Evolutionary conservation across 2,888 invertebrate genomes (phyloP), one percentile per base, ranked within the genome.

Genomic region (Tenthredo distinguenda): DNA sequence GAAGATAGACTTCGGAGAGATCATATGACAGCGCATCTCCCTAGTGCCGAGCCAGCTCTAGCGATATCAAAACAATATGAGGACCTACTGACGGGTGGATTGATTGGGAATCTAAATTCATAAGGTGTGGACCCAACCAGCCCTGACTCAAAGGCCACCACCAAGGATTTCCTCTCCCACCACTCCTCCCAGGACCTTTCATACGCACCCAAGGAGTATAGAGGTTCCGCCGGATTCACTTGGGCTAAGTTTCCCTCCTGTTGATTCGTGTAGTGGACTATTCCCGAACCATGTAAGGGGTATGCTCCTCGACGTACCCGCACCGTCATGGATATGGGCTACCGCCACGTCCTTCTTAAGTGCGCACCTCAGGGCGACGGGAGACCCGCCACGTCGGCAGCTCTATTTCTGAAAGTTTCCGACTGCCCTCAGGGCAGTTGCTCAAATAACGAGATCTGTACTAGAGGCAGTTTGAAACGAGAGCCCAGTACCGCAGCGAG

Each of bases 261-360:
- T 55, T 55, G 55, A 55, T 55, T 55, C n/a, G 55, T n/a, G n/a
- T n/a, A 55, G 55, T n/a, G 55, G 55, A n/a, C 55, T 55, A n/a
- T 55, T 6, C 55, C n/a, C 6, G 2, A n/a, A 10, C n/a, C 55
- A n/a, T 55, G 6, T 1, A n/a, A 7, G 55, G 55, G 55, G n/a
- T n/a, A n/a, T n/a, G n/a, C 55, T 55, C n/a, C 55, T n/a, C 55
- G 55, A n/a, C n/a, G 2, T 1, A n/a, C 2, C n/a, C 55, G 55
- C 1, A 55, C 7, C 55, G 55, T 50, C 50, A 50, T n/a, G 50
- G 50, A 50, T 50, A 50, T 18, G 50, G 50, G 6, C 18, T 18
- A 50, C 4, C 50, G 18, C 1, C n/a, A 6, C 50, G 50, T 7
- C 15, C 55, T n/a, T n/a, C n/a, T 55, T 6, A 55, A 55, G 55